Evolutionary conservation across 2,113 vertebrate genomes (phyloP).

Genomic region (Neolamprologus hecqui): DNA sequence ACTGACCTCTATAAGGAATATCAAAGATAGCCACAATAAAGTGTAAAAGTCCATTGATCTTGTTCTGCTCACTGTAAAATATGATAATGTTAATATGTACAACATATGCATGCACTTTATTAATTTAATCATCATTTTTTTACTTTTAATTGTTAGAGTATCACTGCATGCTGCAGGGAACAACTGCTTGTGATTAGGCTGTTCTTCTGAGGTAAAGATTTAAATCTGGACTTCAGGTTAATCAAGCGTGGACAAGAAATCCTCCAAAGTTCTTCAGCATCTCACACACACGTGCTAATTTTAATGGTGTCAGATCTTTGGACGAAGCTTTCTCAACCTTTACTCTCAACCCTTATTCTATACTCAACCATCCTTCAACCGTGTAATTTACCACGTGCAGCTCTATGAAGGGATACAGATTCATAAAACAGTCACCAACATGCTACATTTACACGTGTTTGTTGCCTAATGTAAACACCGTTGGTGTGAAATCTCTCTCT

Average conservation of each 20-base stretch:
- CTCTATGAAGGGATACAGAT: not conserved
- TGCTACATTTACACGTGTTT: not conserved
- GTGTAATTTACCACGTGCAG: not conserved
- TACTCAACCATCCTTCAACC: not conserved
- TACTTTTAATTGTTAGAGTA: not conserved
- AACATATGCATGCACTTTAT: not conserved
- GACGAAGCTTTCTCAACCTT: not conserved
- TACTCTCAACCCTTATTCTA: not conserved
- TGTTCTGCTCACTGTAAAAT: not conserved
- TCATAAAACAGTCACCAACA: conserved; percentile 53
- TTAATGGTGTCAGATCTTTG: not conserved
- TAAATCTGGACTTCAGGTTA: not conserved
- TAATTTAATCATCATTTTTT: not conserved
- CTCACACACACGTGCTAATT: not conserved
- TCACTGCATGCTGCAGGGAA: not conserved
- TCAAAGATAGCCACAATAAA: not conserved
- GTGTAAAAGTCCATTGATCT: not conserved
- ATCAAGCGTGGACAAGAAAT: not conserved
- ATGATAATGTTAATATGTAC: not conserved
- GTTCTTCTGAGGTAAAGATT: not conserved
- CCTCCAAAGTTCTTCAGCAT: not conserved
- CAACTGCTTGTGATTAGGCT: not conserved
- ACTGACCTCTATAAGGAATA: not conserved
- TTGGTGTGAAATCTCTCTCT: conserved; percentile 44
- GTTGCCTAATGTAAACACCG: conserved; percentile 9